Base-by-base conservation (phyloP, 1,140 invertebrate genomes). In the Drosophila carrolli region DNA sequence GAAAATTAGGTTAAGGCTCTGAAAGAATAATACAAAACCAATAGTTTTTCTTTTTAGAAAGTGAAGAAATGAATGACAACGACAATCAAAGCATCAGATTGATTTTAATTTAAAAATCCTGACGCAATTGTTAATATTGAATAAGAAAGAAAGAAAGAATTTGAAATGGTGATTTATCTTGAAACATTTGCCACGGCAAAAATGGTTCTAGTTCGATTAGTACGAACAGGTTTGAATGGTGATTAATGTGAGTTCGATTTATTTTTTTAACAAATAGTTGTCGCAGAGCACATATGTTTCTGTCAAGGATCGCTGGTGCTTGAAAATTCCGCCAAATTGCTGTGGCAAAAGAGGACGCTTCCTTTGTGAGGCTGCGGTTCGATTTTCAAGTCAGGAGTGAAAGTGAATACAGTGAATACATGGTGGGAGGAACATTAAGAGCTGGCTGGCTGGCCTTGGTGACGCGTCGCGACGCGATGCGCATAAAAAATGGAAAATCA, bases 401-500 rank as follows among this genome's bases (percentile, higher is more conserved):
- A 71, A 71, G 67, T 56, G 63, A 47, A 57, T 23, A 41, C n/a
- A 35, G 35, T 35, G 55, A 57, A 14, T 53, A n/a, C 19, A 19
- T 5, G n/a, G 50, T 10, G 7, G 47, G 47, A 13, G 50, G 37
- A 40, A 51, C 67, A 70, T 70, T 71, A 71, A 70, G 57, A 70
- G 37, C 51, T 70, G 65, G 65, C 58, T 51, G 78, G 72, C 58
- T 51, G 78, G 72, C 80, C 80, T 82, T 82, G 67, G 55, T 57
- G 66, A 72, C 66, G 75, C 65, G 65, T 35, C 67, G 79, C 59
- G 80, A 75, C 80, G 63, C 68, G 65, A 75, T 57, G 68, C 63
- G 70, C 80, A 82, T 82, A 78, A 83, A 82, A 82, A 82, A 83
- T 75, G 71, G 53, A 66, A 83, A 83, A 79, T 79, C 59, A 83